Conservation (phyloP, 2,113 vertebrate genomes). For the Antidorcas marsupialis region DNA sequence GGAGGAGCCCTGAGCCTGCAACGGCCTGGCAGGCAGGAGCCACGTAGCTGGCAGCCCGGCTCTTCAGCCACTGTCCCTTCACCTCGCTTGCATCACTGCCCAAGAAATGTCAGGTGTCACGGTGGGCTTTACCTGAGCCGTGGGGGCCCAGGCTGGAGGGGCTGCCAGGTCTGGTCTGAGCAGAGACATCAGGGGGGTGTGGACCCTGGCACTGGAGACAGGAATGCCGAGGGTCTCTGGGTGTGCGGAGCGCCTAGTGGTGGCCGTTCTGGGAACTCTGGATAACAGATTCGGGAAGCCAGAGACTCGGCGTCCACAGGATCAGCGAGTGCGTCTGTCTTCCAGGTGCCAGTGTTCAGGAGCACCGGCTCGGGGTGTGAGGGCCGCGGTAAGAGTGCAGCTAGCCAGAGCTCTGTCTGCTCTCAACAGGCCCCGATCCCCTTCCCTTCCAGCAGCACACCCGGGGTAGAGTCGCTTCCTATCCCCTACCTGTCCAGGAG, state of each 20-base stretch:
- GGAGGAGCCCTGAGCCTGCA: background rate
- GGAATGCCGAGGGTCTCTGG: fast-evolving
- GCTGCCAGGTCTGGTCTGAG: background rate
- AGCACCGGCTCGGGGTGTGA: fast-evolving
- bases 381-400: fast-evolving
- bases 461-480: background rate
- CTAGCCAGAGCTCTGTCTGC: background rate
- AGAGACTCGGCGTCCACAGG: background rate
- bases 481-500: background rate
- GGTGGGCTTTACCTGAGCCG: fast-evolving
- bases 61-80: background rate
- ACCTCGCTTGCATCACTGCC: too few species aligned
- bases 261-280: background rate
- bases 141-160: background rate
- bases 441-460: background rate
- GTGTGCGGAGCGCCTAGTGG: background rate
- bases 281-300: background rate
- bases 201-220: background rate
- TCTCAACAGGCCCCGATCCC: background rate
- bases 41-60: fast-evolving
- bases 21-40: background rate
- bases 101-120: background rate
- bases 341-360: background rate
- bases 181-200: background rate
- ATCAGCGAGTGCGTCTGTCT: background rate